Conservation (phyloP, 2,113 vertebrate genomes). For the Pleuronectes platessa region DNA sequence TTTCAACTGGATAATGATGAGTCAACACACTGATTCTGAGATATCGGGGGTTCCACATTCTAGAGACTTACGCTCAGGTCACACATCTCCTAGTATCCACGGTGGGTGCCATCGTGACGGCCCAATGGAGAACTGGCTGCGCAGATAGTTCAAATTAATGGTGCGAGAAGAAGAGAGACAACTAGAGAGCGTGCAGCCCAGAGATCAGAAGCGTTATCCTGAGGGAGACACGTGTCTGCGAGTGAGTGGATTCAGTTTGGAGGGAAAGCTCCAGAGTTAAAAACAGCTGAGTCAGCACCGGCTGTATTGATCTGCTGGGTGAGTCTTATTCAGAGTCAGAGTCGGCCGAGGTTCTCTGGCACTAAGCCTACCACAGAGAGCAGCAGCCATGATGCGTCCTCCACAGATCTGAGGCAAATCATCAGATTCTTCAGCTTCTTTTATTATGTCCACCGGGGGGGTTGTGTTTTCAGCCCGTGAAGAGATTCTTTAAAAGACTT, state of each 20-base stretch:
- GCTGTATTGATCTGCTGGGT: conserved; percentile 6
- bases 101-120: conserved; percentile 67
- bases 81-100: conserved; percentile 69
- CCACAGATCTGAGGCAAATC: too few relatives aligned
- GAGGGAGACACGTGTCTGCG: background rate
- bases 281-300: background rate
- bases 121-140: conserved; percentile 71
- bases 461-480: too few relatives aligned
- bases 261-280: too few relatives aligned
- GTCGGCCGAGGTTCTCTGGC: background rate
- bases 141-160: conserved; percentile 71
- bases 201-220: conserved; percentile 16
- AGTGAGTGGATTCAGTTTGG: background rate
- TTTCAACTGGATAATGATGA: conserved; percentile 79
- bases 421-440: too few relatives aligned
- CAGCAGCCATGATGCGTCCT: too few relatives aligned
- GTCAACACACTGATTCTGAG: conserved; percentile 34
- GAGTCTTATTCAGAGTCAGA: background rate
- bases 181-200: conserved; percentile 29
- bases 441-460: too few relatives aligned
- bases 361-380: background rate
- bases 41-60: conserved; percentile 12
- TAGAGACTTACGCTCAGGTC: conserved; percentile 74
- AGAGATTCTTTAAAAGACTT: too few relatives aligned
- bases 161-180: conserved; percentile 52